phyloP scores from a whole-genome alignment of 2,113 vertebrate genomes.

The Fulica atra region DNA sequence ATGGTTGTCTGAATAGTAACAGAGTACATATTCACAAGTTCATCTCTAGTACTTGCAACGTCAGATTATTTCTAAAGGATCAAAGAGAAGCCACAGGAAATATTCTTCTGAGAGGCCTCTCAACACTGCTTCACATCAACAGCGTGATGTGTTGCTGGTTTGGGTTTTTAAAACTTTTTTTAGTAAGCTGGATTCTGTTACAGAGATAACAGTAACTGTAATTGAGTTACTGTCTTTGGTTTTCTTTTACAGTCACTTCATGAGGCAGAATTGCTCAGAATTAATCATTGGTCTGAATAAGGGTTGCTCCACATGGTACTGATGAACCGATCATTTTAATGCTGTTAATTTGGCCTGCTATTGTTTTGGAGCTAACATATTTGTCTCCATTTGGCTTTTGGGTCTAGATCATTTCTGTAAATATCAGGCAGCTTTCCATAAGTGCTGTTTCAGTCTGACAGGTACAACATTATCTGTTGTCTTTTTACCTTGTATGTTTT shows the following conservation, averaged over 20 bases:
- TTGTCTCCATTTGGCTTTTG: background rate
- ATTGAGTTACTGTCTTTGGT: background rate
- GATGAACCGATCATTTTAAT: background rate
- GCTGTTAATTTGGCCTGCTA: background rate
- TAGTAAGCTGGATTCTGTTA: background rate
- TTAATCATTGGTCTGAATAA: background rate
- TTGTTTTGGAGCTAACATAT: background rate
- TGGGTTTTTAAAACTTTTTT: background rate
- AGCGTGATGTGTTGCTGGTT: background rate
- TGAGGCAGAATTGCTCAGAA: background rate
- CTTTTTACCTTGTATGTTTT: background rate
- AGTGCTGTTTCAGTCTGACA: background rate
- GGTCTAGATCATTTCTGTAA: background rate
- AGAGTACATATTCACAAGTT: background rate
- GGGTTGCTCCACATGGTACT: background rate
- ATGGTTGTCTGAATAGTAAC: background rate
- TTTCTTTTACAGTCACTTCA: background rate
- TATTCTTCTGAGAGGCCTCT: background rate
- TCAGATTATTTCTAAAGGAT: background rate
- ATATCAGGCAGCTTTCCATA: background rate
- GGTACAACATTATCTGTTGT: constrained; percentile 2
- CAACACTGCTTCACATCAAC: background rate
- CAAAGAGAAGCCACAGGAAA: background rate
- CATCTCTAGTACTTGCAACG: background rate
- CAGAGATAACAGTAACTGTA: background rate